Evolutionary conservation across 2,888 invertebrate genomes (phyloP).

Genomic region (Cheiracanthium punctorium): DNA sequence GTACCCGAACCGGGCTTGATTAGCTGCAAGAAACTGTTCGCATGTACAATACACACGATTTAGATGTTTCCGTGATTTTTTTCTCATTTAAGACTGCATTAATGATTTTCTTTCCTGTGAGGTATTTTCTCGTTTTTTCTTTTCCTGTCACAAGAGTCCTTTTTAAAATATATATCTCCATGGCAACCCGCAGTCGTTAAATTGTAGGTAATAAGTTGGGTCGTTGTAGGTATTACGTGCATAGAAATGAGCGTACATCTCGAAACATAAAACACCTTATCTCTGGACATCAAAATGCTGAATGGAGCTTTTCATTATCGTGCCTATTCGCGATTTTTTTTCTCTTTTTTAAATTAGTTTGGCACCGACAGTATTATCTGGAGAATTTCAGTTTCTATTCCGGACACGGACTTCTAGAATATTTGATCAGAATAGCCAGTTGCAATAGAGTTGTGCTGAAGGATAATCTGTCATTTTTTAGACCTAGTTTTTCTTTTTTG

Average conservation of each 20-base stretch:
- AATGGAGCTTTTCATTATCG: constrained; percentile 8
- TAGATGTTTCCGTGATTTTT: too few relatives aligned
- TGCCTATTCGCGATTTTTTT: background rate
- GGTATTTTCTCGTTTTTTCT: background rate
- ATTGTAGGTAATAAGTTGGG: background rate
- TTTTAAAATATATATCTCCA: background rate
- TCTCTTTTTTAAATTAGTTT: constrained; percentile 5
- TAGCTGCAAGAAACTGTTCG: too few relatives aligned
- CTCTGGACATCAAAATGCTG: background rate
- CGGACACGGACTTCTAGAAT: background rate
- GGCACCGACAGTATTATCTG: constrained; percentile 11
- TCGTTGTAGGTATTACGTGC: background rate
- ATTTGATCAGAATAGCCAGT: background rate
- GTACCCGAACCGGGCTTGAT: too few relatives aligned
- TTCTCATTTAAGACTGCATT: too few relatives aligned
- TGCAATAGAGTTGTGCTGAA: background rate
- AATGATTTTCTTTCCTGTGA: background rate
- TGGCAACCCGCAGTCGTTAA: background rate
- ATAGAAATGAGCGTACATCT: background rate
- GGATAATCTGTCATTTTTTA: background rate
- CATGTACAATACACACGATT: too few relatives aligned
- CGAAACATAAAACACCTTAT: constrained; percentile 5
- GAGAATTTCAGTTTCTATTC: background rate
- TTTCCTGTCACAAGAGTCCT: background rate
- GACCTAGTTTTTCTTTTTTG: background rate